Evolutionary conservation across 2,113 vertebrate genomes (phyloP).

Genomic region (Brachypodius melanocephalos): DNA sequence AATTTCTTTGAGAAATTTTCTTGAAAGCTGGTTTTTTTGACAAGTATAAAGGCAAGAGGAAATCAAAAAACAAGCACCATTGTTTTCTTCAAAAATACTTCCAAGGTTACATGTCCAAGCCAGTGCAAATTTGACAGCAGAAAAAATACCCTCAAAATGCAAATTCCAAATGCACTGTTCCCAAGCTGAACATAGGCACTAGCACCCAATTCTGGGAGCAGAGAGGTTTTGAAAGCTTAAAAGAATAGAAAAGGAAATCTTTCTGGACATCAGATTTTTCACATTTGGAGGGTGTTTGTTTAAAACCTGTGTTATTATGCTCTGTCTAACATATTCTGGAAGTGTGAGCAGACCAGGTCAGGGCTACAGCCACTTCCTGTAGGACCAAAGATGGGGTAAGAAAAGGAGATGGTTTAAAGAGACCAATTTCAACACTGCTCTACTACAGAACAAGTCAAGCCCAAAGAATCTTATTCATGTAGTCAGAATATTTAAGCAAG

Average conservation of each 20-base stretch:
- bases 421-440: not conserved
- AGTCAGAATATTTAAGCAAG: not conserved
- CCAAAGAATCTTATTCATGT: not conserved
- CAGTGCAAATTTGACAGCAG: not conserved
- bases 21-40: not conserved
- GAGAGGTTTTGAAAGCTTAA: not conserved
- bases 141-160: not conserved
- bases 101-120: not conserved
- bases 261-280: not conserved
- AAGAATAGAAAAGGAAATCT: not conserved
- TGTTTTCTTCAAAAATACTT: not conserved
- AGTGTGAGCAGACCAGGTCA: not conserved
- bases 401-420: not conserved
- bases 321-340: not conserved
- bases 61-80: not conserved
- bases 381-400: not conserved
- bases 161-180: not conserved
- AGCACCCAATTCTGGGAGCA: not conserved
- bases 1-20: not conserved
- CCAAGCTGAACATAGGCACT: not conserved
- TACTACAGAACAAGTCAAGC: not conserved
- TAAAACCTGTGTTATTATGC: not conserved
- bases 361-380: not conserved
- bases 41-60: not conserved
- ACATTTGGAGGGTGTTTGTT: not conserved